Base-by-base conservation (phyloP, 2,888 invertebrate species). In the Drosophila recens region DNA sequence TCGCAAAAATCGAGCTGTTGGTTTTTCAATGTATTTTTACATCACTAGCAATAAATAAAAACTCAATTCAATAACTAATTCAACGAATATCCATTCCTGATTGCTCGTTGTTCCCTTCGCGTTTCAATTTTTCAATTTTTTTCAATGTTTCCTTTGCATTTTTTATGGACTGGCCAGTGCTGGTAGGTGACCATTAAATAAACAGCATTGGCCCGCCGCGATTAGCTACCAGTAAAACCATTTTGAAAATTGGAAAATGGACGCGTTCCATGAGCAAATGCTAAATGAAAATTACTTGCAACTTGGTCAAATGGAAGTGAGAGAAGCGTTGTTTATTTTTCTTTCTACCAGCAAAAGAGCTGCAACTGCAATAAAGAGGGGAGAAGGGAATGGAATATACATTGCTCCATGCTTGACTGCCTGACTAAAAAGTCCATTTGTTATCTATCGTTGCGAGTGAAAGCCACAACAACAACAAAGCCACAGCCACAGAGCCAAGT, bases 221-320 rank as follows among this genome's bases (percentile, higher is more conserved):
- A 71, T 65, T 78, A 75, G 46, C 56, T 15, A 46, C 56, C 17
- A 46, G 69, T 38, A 61, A 72, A 66, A 54, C 54, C 48, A 83
- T 72, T 68, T 72, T 68, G n/a, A 27, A 84, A 78, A 80, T 80
- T 67, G 68, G 51, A 72, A 69, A 79, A 62, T 52, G 43, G 30
- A 54, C 61, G 51, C 64, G 58, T 76, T 68, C 45, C 57, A 17
- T 27, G 38, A 4, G 59, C 40, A 58, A 34, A 34, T n/a, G 20
- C 38, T 36, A 54, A 74, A 68, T 61, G 54, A 61, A 61, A 43
- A 36, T 46, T 46, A 52, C 36, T 23, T 48, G 45, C 27, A 27
- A 30, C 30, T 11, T 36, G 27, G 40, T 13, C n/a, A 38, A 49
- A 43, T 20, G n/a, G 27, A 10, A 20, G 23, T 8, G 15, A 11